A percentile compares a stretch with the other conserved stretches of the same genome.
These are phyloP conservation scores for Cyprinodon diabolis DNA, from an alignment of 2,797 vertebrate genomes.

Conservation along the genomic window DNA sequence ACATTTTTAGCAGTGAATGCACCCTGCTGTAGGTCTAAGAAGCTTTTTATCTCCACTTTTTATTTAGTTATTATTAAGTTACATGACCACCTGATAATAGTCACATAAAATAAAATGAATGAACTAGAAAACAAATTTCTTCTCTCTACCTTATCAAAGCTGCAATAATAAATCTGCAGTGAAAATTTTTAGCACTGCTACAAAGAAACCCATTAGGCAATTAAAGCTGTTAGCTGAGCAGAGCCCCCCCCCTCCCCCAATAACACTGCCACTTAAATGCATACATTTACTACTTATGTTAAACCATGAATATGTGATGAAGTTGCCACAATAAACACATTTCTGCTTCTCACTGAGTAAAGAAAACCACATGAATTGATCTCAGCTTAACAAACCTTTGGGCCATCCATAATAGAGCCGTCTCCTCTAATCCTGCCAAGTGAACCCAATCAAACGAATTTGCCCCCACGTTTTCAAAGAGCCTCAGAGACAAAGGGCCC, in stretches of 20 bases:
- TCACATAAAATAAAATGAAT: background rate
- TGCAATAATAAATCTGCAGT: constrained; percentile 54
- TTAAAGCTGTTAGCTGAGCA: constrained; percentile 98
- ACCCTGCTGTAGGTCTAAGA: background rate
- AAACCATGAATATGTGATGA: constrained; percentile 99
- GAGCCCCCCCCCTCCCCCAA: constrained; percentile 76
- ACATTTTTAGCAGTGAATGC: background rate
- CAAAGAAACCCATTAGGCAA: constrained; percentile 88
- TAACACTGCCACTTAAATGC: constrained; percentile 98
- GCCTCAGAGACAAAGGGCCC: constrained; percentile 86
- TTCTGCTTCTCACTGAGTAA: constrained; percentile 97
- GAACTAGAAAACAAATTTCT: background rate
- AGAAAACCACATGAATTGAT: constrained; percentile 99
- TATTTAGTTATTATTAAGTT: no score
- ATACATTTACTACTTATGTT: constrained; percentile 99
- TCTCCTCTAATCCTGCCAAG: constrained; percentile 95
- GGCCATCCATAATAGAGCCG: constrained; percentile 90
- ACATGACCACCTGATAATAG: background rate
- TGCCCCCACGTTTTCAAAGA: constrained; percentile 91
- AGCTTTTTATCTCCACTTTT: background rate
- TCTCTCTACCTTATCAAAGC: constrained; percentile 45
- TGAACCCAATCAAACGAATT: constrained; percentile 99
- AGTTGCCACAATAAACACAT: constrained; percentile 97
- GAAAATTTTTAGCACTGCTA: constrained; percentile 71
- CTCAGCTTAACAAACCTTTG: constrained; percentile 97